Conservation (phyloP, 2,797 vertebrate species). For the Benthosema pterotum region DNA sequence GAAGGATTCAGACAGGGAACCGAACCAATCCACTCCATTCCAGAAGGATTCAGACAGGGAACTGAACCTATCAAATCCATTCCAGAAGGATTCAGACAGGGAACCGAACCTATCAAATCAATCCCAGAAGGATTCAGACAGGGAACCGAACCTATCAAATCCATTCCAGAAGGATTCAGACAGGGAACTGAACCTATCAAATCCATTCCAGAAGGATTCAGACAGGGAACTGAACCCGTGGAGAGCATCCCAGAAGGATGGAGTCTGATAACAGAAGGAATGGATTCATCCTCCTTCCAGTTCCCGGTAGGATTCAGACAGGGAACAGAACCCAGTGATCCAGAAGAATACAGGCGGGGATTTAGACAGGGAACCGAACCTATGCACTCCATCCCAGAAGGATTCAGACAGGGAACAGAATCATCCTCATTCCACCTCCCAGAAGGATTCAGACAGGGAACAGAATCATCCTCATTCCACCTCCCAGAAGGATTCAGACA, state of each 20-base stretch:
- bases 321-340: background rate
- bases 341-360: no score
- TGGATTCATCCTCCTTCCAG: no score
- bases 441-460: conserved; percentile 30
- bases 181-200: conserved; percentile 5
- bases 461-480: background rate
- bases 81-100: conserved; percentile 26
- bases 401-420: conserved; percentile 40
- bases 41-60: conserved; percentile 18
- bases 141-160: background rate
- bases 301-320: no score
- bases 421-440: background rate
- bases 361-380: background rate
- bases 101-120: background rate
- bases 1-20: background rate
- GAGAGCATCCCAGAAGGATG: no score
- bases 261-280: no score
- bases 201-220: background rate
- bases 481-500: conserved; percentile 5
- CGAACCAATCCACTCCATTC: conserved; percentile 1
- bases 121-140: conserved; percentile 24
- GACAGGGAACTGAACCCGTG: conserved; percentile 3
- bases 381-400: background rate
- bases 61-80: background rate
- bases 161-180: conserved; percentile 25